phyloP scores from a whole-genome alignment of 2,797 vertebrate species.

The Fratercula arctica region DNA sequence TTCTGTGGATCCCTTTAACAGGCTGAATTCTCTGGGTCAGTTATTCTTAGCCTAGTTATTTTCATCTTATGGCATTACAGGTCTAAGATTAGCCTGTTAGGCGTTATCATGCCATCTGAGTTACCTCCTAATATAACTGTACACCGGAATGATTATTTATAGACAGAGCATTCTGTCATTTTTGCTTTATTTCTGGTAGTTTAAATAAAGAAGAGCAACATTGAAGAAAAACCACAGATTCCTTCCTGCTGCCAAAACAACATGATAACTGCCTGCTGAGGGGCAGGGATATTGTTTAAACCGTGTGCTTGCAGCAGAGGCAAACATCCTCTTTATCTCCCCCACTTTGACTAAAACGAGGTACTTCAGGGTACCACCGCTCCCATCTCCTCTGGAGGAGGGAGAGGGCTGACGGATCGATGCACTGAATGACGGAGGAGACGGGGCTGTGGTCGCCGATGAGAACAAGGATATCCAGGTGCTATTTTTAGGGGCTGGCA shows the following conservation, averaged over 20 bases:
- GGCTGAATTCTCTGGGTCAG: slow-evolving; percentile 94
- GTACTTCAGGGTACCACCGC: neutral
- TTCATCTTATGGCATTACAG: slow-evolving; percentile 96
- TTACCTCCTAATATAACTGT: slow-evolving; percentile 93
- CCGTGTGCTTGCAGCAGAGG: slow-evolving; percentile 50
- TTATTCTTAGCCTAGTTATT: slow-evolving; percentile 99
- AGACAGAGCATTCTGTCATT: slow-evolving; percentile 88
- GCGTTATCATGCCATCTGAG: slow-evolving; percentile 96
- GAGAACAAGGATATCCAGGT: slow-evolving; percentile 63
- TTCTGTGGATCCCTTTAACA: slow-evolving; percentile 73
- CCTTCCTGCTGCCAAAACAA: slow-evolving; percentile 83
- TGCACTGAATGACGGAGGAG: slow-evolving; percentile 22
- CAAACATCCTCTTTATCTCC: slow-evolving; percentile 62
- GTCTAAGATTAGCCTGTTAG: slow-evolving; percentile 97
- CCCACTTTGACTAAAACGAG: slow-evolving; percentile 35
- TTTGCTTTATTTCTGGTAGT: slow-evolving; percentile 86
- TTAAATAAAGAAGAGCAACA: slow-evolving; percentile 82
- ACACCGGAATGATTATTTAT: slow-evolving; percentile 93
- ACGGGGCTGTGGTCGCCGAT: slow-evolving; percentile 51
- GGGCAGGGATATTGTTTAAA: slow-evolving; percentile 66
- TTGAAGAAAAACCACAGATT: slow-evolving; percentile 83
- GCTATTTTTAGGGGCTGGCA: slow-evolving; percentile 77
- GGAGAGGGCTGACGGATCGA: neutral
- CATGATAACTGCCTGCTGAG: slow-evolving; percentile 77
- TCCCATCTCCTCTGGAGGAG: slow-evolving; percentile 18